These are phyloP conservation scores for Plagodis pulveraria DNA, from an alignment of 2,888 invertebrate genomes.

Conservation along the genomic window DNA sequence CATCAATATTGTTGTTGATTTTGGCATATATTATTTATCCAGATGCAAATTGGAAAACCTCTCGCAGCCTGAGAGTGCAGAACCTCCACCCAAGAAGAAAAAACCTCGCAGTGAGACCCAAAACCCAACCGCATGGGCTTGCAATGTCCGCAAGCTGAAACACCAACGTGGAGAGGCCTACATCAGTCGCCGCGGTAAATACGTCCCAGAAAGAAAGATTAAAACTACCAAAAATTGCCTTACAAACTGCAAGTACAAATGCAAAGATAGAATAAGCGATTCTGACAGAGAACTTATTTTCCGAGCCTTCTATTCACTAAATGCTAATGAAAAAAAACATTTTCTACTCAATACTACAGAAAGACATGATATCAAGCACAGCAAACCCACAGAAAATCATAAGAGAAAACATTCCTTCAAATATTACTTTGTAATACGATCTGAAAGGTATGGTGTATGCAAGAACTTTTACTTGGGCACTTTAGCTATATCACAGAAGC, in stretches of 20 bases:
- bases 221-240: constrained; percentile 72
- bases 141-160: constrained; percentile 71
- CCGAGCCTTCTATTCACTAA: constrained; percentile 74
- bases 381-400: constrained; percentile 45
- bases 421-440: constrained; percentile 71
- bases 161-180: constrained; percentile 78
- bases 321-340: constrained; percentile 74
- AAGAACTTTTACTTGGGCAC: constrained; percentile 79
- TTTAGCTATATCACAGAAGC: constrained; percentile 76
- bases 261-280: constrained; percentile 69
- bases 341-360: constrained; percentile 76
- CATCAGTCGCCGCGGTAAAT: constrained; percentile 71
- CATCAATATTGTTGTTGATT: too few species aligned
- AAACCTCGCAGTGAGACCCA: constrained; percentile 57
- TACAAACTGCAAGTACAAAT: constrained; percentile 71
- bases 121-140: constrained; percentile 73
- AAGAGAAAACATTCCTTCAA: constrained; percentile 72
- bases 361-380: constrained; percentile 61
- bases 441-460: constrained; percentile 67
- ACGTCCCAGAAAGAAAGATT: constrained; percentile 67
- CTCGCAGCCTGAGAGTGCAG: constrained; percentile 32
- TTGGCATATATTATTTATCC: constrained; percentile 37
- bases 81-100: constrained; percentile 44
- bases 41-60: constrained; percentile 51
- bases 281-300: constrained; percentile 71